These are phyloP conservation scores for Hydrocynus forskahlii DNA, from an alignment of 2,797 vertebrate species.

Conservation along the genomic window DNA sequence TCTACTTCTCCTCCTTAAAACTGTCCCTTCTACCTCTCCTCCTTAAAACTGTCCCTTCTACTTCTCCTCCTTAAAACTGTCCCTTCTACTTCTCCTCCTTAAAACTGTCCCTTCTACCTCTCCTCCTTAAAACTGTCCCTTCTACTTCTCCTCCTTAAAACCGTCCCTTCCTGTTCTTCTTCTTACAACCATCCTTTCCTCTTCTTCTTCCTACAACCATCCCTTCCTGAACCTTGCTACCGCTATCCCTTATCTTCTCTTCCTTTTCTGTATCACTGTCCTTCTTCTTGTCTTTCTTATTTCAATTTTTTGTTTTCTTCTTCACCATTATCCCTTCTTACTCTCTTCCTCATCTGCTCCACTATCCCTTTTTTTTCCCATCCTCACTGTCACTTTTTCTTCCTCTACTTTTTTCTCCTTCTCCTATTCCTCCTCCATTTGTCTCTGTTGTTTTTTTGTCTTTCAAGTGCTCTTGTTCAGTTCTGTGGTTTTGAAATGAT, in stretches of 20 bases:
- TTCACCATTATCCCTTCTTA: too few species aligned
- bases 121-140: not conserved
- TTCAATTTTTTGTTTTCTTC: not conserved
- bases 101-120: not conserved
- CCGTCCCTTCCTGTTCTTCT: too few species aligned
- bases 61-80: too few species aligned
- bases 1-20: too few species aligned
- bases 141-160: not conserved
- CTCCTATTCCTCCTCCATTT: not conserved
- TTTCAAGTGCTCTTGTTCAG: not conserved
- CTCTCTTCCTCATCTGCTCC: not conserved
- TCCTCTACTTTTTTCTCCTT: not conserved
- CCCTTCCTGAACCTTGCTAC: not conserved
- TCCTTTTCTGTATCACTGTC: not conserved
- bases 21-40: too few species aligned
- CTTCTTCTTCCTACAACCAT: not conserved
- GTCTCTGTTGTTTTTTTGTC: not conserved
- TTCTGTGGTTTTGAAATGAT: slow-evolving; percentile 1
- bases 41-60: too few species aligned
- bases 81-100: too few species aligned
- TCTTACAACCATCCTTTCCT: not conserved
- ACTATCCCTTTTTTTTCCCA: too few species aligned
- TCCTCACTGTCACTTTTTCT: too few species aligned
- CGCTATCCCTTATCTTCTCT: not conserved
- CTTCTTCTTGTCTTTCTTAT: too few species aligned